Evolutionary conservation across 2,888 invertebrate genomes (phyloP), one percentile per base, ranked within the genome.

Genomic region (Carabus problematicus): DNA sequence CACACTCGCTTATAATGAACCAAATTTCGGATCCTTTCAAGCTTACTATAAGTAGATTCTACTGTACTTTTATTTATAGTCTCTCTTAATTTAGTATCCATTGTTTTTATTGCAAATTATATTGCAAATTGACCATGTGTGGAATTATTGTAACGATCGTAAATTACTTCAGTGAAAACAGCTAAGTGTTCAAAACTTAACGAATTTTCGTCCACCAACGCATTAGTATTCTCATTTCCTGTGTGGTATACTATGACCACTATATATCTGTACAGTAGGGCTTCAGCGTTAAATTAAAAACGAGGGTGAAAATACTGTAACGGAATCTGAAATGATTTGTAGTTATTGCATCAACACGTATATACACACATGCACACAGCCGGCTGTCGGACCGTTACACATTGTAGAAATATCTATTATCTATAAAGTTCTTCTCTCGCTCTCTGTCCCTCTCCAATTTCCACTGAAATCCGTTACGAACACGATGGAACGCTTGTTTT

Each of bases 401-500:
- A 18, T 16, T 52, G 29, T 29, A 29, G 3, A 29, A 29, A 29
- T 29, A 29, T 29, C 29, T 29, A 29, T 29, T 29, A 29, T 29
- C 29, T 29, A 29, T 29, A 29, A 29, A 29, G 29, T 29, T 29
- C 29, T 29, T 29, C 29, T 29, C 29, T 29, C 29, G 29, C 29
- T 29, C 29, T 29, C 29, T 29, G 3, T 29, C 29, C 6, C 29
- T 29, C 2, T 6, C 2, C 29, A 29, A 29, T 29, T 29, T 29
- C 29, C 60, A 18, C 14, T 39, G 45, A 64, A 64, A 64, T 64
- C 56, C 64, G 64, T 64, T 64, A 56, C 16, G 39, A 42, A 56
- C 52, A 52, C 29, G 29, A 29, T 29, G 29, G 29, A 29, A 29
- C 29, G 29, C 29, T 29, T 52, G 72, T 72, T 75, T 75, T 73